Percentiles rank a stretch among this genome's conserved stretches.
Evolutionary conservation across 2,888 invertebrate genomes (phyloP).

Genomic region (Meganola albula): DNA sequence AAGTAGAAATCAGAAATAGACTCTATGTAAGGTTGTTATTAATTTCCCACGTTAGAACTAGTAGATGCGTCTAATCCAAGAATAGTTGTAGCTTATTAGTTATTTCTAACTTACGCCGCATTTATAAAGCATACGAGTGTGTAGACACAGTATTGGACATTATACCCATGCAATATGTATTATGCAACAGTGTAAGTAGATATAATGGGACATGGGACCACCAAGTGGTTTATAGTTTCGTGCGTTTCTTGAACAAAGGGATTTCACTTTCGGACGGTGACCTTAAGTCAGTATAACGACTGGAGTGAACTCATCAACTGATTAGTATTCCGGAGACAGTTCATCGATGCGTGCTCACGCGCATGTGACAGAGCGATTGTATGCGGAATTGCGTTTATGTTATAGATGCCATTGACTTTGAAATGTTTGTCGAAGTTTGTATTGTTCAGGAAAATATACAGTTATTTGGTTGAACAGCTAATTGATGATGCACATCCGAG

Average conservation of each 20-base stretch:
- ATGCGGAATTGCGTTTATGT: conserved; percentile 19
- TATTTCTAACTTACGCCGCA: no score
- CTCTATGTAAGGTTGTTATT: no score
- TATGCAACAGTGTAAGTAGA: conserved; percentile 21
- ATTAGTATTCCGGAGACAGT: conserved; percentile 40
- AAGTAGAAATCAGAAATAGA: no score
- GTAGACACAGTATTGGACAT: conserved; percentile 6
- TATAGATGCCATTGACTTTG: conserved; percentile 15
- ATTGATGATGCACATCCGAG: no score
- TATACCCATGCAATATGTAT: conserved; percentile 20
- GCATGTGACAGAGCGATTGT: conserved; percentile 8
- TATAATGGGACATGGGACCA: no score
- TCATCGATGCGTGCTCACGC: conserved; percentile 16
- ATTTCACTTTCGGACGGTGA: conserved; percentile 55
- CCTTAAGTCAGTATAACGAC: conserved; percentile 48
- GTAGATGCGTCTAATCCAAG: no score
- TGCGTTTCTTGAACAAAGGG: conserved; percentile 27
- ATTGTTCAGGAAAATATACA: no score
- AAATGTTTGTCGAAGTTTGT: conserved; percentile 18
- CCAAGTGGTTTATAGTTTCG: no score
- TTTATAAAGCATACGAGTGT: no score
- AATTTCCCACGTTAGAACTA: no score
- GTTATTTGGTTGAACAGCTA: no score
- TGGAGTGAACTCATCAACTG: conserved; percentile 31
- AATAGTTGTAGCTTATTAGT: no score